phyloP scores from a whole-genome alignment of 2,888 invertebrate genomes.

The Tinea trinotella region DNA sequence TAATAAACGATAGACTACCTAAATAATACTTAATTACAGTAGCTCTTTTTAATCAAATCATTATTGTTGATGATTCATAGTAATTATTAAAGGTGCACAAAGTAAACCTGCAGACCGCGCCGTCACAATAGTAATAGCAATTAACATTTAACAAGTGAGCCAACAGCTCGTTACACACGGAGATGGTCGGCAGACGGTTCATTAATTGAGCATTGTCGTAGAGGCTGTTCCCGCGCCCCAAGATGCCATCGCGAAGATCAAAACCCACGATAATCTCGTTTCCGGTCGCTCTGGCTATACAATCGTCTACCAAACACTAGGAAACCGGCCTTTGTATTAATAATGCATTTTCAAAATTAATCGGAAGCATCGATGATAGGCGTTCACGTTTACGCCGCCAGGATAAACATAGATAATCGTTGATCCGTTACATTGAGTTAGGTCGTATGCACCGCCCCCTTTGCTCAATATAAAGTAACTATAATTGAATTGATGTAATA shows the following conservation, averaged over 20 bases:
- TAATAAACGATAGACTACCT: background rate
- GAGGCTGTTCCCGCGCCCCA: conserved; percentile 29
- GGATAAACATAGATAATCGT: conserved; percentile 51
- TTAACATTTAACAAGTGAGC: conserved; percentile 15
- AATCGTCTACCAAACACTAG: background rate
- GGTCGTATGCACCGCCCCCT: conserved; percentile 37
- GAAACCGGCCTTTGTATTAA: conserved; percentile 31
- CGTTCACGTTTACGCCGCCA: conserved; percentile 45
- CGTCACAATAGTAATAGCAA: conserved; percentile 9
- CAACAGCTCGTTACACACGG: conserved; percentile 17
- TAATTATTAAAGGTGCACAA: background rate
- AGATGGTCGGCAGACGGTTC: conserved; percentile 32
- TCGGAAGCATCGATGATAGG: conserved; percentile 52
- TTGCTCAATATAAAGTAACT: background rate
- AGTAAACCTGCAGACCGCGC: background rate
- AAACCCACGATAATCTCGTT: conserved; percentile 23
- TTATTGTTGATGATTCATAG: background rate
- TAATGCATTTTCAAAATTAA: conserved; percentile 45
- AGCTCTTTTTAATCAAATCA: background rate
- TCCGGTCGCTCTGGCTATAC: conserved; percentile 7
- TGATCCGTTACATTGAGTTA: conserved; percentile 49
- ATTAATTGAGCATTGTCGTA: conserved; percentile 60
- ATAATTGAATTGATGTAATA: conserved; percentile 14
- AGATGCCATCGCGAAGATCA: conserved; percentile 44
- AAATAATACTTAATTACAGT: background rate